phyloP scores from a whole-genome alignment of 2,888 invertebrate species.

The Mesodorylaimus sp. region DNA sequence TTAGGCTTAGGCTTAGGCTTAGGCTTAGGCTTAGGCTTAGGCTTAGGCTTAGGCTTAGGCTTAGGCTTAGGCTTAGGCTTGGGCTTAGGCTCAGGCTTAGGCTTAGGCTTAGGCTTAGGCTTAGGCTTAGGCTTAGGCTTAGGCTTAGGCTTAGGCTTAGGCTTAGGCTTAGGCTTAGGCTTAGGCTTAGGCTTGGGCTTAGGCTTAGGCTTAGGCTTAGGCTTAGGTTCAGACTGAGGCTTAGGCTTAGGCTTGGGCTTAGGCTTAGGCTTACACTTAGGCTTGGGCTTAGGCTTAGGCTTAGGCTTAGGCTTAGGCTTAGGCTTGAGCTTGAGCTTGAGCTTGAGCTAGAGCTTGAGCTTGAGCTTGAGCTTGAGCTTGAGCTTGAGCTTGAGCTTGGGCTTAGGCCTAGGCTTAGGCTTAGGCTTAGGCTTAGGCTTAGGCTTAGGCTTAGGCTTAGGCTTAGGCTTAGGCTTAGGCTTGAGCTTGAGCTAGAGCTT shows the following conservation, averaged over 20 bases:
- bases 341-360: background rate
- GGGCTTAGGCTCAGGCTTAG: no score
- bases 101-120: no score
- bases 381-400: background rate
- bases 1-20: no score
- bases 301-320: background rate
- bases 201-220: constrained; percentile 16
- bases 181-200: constrained; percentile 14
- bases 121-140: no score
- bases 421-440: background rate
- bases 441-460: background rate
- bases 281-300: background rate
- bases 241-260: constrained; percentile 7
- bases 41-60: no score
- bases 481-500: background rate
- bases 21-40: no score
- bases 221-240: constrained; percentile 12
- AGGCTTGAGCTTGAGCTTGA: background rate
- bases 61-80: no score
- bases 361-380: background rate
- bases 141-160: no score
- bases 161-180: constrained; percentile 12
- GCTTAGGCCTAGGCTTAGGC: background rate
- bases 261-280: constrained; percentile 4
- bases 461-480: background rate